Base-by-base conservation (phyloP, 23 tunicate genomes). In the Ciona savignyi region DNA sequence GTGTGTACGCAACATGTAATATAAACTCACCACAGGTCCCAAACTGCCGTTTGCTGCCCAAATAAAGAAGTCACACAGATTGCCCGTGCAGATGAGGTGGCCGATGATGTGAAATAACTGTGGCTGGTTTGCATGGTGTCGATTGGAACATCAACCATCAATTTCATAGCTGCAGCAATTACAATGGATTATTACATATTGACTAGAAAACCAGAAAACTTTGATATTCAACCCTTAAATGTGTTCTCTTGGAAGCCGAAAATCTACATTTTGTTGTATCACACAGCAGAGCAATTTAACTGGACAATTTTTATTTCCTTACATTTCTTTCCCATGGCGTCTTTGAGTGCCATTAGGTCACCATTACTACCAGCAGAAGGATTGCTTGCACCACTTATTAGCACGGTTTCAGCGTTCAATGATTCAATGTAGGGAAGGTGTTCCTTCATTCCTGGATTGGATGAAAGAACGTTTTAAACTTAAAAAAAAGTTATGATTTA, bases 361-460 rank as follows among this genome's bases (percentile, higher is more conserved):
- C 2, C 31, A 27, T 34, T 66, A 66, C 25, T 66, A 22, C 30
- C 70, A 35, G 48, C 81, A 33, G 34, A 23, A 9, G 81, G 63
- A 23, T 26, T n/a, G 25, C 49, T 34, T 32, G 73, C 73, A 56
- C 29, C 56, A 0, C 32, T 11, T 0, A 78, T 15, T 30, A 62
- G 32, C 0, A 78, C 29, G 0, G 83, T 70, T 64, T 70, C 49
- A 9, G 68, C 61, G 42, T 70, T 78, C 25, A 78, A 34, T 0
- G 33, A 26, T 25, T 42, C 29, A 2, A 81, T 27, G 32, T 81
- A 81, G 0, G 66, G 70, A 60, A 81, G 62, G 48, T 64, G 78
- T 20, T 81, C 67, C 42, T 73, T 51, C 73, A 73, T 73, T n/a
- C n/a, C n/a, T n/a, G n/a, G n/a, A n/a, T n/a, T n/a, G n/a, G n/a